Conservation (phyloP, 2,888 invertebrate species). For the Melanophora roralis region DNA sequence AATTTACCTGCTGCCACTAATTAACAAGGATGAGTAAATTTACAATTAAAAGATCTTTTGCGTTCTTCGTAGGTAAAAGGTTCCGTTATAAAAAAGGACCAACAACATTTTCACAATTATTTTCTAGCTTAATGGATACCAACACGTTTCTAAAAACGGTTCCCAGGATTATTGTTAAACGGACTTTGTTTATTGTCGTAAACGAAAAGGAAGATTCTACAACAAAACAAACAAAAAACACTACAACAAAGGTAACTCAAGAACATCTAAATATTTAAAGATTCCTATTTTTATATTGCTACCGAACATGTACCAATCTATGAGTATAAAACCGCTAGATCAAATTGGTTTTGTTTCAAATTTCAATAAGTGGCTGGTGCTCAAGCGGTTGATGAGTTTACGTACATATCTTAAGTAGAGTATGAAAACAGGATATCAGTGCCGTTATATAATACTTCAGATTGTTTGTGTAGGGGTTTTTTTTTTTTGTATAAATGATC, state of each 20-base stretch:
- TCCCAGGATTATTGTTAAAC: neutral
- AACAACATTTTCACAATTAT: neutral
- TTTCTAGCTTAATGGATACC: neutral
- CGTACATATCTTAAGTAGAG: constrained; percentile 15
- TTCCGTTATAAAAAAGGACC: too few species aligned
- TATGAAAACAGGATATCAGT: constrained; percentile 37
- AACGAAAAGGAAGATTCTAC: neutral
- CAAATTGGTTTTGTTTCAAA: constrained; percentile 26
- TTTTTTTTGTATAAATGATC: neutral
- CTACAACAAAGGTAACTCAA: constrained; percentile 38
- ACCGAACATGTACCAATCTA: neutral
- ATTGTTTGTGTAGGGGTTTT: too few species aligned
- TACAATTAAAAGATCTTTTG: too few species aligned
- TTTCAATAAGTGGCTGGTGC: constrained; percentile 36
- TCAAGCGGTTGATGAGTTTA: constrained; percentile 15
- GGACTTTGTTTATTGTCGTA: neutral
- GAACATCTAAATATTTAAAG: constrained; percentile 17
- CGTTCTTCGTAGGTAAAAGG: too few species aligned
- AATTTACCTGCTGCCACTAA: too few species aligned
- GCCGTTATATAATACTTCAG: constrained; percentile 26
- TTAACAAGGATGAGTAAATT: too few species aligned
- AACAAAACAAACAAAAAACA: neutral
- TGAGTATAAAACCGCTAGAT: constrained; percentile 34
- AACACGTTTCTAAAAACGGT: neutral
- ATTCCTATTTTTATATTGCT: neutral